Evolutionary conservation across 2,888 invertebrate species (phyloP).

Genomic region (Lacanobia oleracea): DNA sequence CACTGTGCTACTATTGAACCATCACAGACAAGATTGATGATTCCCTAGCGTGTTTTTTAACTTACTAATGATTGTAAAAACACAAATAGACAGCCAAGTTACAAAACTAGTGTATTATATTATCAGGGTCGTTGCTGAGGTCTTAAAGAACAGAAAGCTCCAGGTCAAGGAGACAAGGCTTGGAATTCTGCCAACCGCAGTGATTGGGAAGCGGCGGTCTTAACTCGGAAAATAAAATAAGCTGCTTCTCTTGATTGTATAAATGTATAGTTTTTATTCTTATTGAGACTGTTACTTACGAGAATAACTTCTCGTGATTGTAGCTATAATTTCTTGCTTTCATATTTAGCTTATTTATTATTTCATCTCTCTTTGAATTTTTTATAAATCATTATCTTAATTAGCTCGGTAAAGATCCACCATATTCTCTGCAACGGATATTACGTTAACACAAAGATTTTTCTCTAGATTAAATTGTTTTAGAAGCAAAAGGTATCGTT

Average conservation of each 20-base stretch:
- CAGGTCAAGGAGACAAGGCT: constrained; percentile 78
- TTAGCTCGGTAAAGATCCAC: not conserved
- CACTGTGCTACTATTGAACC: constrained; percentile 8
- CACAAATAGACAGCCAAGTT: constrained; percentile 32
- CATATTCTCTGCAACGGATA: not conserved
- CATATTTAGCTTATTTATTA: not conserved
- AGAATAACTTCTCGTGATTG: not conserved
- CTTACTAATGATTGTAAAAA: constrained; percentile 39
- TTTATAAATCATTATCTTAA: not conserved
- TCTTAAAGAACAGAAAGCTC: constrained; percentile 67
- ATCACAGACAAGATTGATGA: constrained; percentile 42
- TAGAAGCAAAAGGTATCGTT: constrained; percentile 7
- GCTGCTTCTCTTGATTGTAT: constrained; percentile 2
- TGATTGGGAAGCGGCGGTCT: constrained; percentile 32
- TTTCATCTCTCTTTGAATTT: not conserved
- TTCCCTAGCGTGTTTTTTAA: constrained; percentile 40
- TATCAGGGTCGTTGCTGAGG: constrained; percentile 65
- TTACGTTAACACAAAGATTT: constrained; percentile 10
- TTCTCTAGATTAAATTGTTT: constrained; percentile 29
- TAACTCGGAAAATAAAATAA: constrained; percentile 42
- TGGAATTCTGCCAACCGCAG: constrained; percentile 73
- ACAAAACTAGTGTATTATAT: constrained; percentile 65
- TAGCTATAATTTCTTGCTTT: not conserved
- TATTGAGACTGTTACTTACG: not conserved
- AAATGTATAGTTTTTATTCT: constrained; percentile 1